Base-by-base conservation (phyloP, 2,888 invertebrate genomes). In the Megaustenia siamemsis region DNA sequence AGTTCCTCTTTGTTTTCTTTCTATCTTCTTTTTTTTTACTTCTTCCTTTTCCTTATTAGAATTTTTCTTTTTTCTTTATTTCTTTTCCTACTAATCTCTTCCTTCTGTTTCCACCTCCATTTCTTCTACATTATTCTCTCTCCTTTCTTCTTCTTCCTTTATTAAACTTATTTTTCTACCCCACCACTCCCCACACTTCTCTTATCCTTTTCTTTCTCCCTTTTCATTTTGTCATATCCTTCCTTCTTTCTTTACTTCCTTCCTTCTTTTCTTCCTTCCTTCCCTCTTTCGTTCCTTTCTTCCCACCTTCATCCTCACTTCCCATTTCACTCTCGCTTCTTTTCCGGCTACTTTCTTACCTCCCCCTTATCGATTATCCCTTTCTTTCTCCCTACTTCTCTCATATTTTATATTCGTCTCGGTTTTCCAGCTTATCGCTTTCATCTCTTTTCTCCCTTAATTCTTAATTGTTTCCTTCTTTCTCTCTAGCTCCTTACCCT, bases 391-490 rank as follows among this genome's bases (percentile, higher is more conserved):
- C 18, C 6, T 32, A 8, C 40, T 69, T 40, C 35, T 24, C n/a
- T 66, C 24, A 10, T 66, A 15, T n/a, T 66, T 66, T 32, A 8
- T 66, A 10, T 66, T 24, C n/a, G 8, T 66, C 68, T 66, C 24
- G 8, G 10, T 66, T 32, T 66, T 24, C n/a, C 24, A n/a, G 43
- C 43, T 40, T 24, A 10, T 73, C 38, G 8, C 35, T 38, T 38
- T 24, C 38, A 6, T 32, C 38, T 73, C 24, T 38, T 73, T 32
- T 38, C 35, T 32, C 15, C 15, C 40, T 40, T 73, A 12, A 12
- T 73, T 73, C 73, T 73, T 73, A 12, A 10, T 73, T 40, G 15
- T 35, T 40, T 73, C 35, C 45, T 43, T 24, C 45, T 66, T 66
- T 32, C 32, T 66, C n/a, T 66, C 32, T 32, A 15, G 8, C 68